Evolutionary conservation across 53 echinoderm and acorn worm species (phyloP).

Genomic region (Antedon mediterranea): DNA sequence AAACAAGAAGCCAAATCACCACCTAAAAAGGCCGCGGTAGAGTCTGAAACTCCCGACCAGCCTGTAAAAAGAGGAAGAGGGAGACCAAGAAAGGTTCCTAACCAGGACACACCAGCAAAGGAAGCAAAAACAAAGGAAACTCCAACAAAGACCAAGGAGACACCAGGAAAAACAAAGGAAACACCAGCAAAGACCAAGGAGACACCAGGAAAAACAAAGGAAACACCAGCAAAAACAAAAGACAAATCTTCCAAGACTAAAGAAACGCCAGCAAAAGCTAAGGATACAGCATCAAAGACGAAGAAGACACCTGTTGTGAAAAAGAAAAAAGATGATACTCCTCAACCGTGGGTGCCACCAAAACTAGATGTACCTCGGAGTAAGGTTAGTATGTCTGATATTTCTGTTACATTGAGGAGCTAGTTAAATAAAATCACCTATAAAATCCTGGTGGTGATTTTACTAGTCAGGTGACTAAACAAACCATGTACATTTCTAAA

Average conservation of each 20-base stretch:
- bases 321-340: neutral
- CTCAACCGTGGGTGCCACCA: neutral
- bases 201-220: conserved; percentile 13
- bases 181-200: conserved; percentile 10
- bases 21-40: neutral
- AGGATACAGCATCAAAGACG: neutral
- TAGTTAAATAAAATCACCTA: too few relatives aligned
- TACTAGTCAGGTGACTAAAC: too few relatives aligned
- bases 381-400: neutral
- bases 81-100: conserved; percentile 3
- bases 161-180: conserved; percentile 15
- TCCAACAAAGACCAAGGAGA: conserved; percentile 16
- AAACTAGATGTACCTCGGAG: neutral
- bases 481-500: too few relatives aligned
- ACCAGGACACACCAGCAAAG: conserved; percentile 5
- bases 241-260: neutral
- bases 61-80: conserved; percentile 2
- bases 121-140: conserved; percentile 14
- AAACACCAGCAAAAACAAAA: neutral
- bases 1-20: neutral
- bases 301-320: conserved; percentile 3
- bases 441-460: too few relatives aligned
- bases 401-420: neutral
- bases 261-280: neutral
- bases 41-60: neutral